Evolutionary conservation across 2,888 invertebrate genomes (phyloP).

Genomic region (Cephus pygmeus): DNA sequence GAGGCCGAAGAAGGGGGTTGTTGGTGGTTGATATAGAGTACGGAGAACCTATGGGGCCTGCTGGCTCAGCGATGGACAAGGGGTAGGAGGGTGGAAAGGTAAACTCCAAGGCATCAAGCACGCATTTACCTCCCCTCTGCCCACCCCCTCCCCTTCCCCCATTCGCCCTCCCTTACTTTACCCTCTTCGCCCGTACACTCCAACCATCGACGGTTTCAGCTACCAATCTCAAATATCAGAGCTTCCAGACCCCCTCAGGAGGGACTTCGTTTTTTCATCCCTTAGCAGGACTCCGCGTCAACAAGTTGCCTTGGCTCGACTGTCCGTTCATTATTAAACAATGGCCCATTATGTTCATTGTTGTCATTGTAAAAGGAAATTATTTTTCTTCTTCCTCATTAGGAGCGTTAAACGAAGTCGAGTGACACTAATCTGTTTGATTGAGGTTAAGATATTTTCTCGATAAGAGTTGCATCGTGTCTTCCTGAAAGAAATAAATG

Average conservation of each 20-base stretch:
- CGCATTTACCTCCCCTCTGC: neutral
- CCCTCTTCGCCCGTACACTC: neutral
- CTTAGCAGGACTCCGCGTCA: neutral
- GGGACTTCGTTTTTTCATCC: neutral
- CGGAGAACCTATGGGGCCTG: too few relatives aligned
- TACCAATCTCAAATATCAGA: slow-evolving; percentile 36
- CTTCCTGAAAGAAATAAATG: neutral
- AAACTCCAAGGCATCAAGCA: slow-evolving; percentile 12
- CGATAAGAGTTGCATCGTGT: slow-evolving; percentile 2
- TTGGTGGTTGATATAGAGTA: neutral
- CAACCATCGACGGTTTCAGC: slow-evolving; percentile 23
- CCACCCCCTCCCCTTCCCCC: neutral
- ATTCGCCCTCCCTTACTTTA: neutral
- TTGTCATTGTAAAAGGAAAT: slow-evolving; percentile 12
- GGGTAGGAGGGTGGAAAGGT: slow-evolving; percentile 27
- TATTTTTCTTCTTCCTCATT: slow-evolving; percentile 9
- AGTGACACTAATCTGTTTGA: neutral
- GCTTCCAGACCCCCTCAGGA: slow-evolving; percentile 8
- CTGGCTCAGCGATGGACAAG: neutral
- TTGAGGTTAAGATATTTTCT: slow-evolving; percentile 9
- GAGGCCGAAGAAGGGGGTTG: neutral
- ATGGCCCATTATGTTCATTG: slow-evolving; percentile 21
- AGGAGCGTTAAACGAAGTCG: slow-evolving; percentile 14
- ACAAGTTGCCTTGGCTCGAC: neutral
- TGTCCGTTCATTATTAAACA: slow-evolving; percentile 13